phyloP scores from a whole-genome alignment of 1,140 invertebrate species.

The Eupristina koningsbergeri region DNA sequence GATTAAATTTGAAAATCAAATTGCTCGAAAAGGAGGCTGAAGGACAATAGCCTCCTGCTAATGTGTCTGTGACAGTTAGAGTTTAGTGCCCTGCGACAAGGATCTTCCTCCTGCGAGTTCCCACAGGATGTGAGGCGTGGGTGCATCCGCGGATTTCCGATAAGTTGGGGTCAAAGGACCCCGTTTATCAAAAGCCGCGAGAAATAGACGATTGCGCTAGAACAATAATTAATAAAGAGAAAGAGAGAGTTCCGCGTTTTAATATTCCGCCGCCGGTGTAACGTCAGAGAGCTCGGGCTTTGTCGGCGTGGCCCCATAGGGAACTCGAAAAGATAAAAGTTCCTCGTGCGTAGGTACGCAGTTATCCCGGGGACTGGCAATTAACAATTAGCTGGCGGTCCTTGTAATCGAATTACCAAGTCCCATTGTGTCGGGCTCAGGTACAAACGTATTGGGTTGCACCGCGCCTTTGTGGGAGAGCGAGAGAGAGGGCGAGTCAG shows the following conservation, averaged over 20 bases:
- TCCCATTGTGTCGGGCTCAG: slow-evolving; percentile 69
- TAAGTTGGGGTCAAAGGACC: background rate
- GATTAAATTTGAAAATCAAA: background rate
- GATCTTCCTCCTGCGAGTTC: background rate
- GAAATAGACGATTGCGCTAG: background rate
- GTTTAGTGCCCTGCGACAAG: background rate
- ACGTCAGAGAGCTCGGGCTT: slow-evolving; percentile 59
- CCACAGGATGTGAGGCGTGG: background rate
- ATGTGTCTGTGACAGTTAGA: background rate
- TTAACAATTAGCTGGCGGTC: slow-evolving; percentile 74
- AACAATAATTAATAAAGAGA: slow-evolving; percentile 34
- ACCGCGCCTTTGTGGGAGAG: slow-evolving; percentile 51
- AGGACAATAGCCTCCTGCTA: background rate
- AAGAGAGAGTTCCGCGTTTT: background rate
- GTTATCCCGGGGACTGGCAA: slow-evolving; percentile 64
- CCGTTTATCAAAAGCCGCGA: background rate
- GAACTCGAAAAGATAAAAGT: slow-evolving; percentile 46
- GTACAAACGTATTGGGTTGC: slow-evolving; percentile 73
- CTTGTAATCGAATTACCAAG: slow-evolving; percentile 74
- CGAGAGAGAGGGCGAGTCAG: slow-evolving; percentile 20
- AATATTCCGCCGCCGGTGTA: slow-evolving; percentile 24
- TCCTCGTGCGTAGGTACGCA: slow-evolving; percentile 16
- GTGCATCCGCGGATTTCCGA: background rate
- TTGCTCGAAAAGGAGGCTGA: background rate
- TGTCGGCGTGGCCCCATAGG: slow-evolving; percentile 64